Base-by-base conservation (phyloP, 2,797 vertebrate genomes). In the Pangasius djambal region DNA sequence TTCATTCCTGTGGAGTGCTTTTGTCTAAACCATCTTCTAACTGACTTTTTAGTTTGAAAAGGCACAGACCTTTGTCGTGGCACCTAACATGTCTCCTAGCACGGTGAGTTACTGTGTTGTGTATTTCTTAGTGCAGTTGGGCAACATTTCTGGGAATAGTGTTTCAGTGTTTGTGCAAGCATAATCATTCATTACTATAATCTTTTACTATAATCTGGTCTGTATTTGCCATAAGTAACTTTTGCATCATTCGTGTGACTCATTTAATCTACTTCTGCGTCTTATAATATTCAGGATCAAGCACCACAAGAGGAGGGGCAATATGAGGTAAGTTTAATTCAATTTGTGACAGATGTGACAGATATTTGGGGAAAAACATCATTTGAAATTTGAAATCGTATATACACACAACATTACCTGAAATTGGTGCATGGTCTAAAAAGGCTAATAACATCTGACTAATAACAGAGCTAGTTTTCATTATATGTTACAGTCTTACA, bases 281-380 rank as follows among this genome's bases (percentile, higher is more conserved):
- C 12, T 28, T 84, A 65, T 82, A 52, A 10, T 72, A 86, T 72
- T 0, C n/a, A 89, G 88, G 34, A 8, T 86, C 20, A 37, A 65
- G 55, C 15, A 22, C 9, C 9, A 25, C 34, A 81, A 67, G n/a
- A 65, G 0, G 88, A 89, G 50, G 37, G 85, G 8, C 55, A 52
- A 9, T 89, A 89, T 86, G 40, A 89, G 78, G 88, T 89, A 59
- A 65, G 78, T 63, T 37, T 34, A 52, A 25, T 2, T 34, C 6
- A 48, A 6, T 88, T 57, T 37, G 10, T 37, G 48, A 78, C 31
- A 57, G 52, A 25, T 82, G 7, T n/a, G 25, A 50, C 25, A 6
- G 44, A n/a, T 65, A 65, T 12, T 34, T 31, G 20, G 1, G 50
- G 18, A 0, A 34, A 59, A 81, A 57, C 9, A 7, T 79, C 4